Evolutionary conservation across 2,113 vertebrate species (phyloP).

Genomic region (Nannospalax galili): DNA sequence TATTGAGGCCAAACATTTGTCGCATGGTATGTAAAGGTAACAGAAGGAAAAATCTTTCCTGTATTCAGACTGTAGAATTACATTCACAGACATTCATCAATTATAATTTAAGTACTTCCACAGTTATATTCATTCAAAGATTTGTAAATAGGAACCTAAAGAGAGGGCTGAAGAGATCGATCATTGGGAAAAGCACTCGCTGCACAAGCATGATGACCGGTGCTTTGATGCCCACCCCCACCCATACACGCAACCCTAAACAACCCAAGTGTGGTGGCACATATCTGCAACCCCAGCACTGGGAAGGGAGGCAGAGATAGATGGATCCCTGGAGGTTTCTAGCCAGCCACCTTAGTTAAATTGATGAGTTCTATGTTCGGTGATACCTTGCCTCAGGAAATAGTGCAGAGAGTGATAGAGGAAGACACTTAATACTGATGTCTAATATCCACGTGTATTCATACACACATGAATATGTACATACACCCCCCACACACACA

Average conservation of each 20-base stretch:
- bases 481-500: not conserved
- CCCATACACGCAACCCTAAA: too few species aligned
- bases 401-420: not conserved
- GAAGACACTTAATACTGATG: not conserved
- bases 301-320: not conserved
- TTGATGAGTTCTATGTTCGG: too few species aligned
- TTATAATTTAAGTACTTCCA: conserved; percentile 10
- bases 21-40: conserved; percentile 15
- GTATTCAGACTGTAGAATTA: not conserved
- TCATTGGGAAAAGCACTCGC: not conserved
- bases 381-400: not conserved
- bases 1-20: not conserved
- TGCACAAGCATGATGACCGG: not conserved
- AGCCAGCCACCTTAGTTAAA: not conserved
- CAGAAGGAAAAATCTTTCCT: not conserved
- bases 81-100: not conserved
- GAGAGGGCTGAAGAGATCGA: not conserved
- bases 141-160: not conserved
- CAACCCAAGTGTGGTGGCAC: not conserved
- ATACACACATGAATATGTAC: too few species aligned
- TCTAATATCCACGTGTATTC: not conserved
- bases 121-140: not conserved
- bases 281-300: too few species aligned
- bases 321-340: too few species aligned
- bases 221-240: not conserved